phyloP scores from a whole-genome alignment of 2,797 vertebrate genomes.

The Crenuchus spilurus region DNA sequence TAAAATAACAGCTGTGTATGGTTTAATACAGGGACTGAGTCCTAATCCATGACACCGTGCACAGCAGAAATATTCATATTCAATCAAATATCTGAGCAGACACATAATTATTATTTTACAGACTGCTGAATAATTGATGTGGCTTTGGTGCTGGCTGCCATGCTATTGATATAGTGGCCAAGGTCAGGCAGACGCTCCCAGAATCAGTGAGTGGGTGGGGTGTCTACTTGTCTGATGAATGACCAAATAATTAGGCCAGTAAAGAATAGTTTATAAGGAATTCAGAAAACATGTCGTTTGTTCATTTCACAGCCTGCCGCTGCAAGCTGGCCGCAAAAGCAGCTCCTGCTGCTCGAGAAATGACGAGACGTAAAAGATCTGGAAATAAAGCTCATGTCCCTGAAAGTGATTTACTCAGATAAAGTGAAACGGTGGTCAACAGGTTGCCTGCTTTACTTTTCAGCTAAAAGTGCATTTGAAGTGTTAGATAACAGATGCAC shows the following conservation, averaged over 20 bases:
- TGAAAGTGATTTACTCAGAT: not conserved
- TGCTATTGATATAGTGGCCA: slow-evolving; percentile 39
- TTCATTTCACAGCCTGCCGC: not conserved
- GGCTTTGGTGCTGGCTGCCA: slow-evolving; percentile 29
- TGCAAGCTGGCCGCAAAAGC: not conserved
- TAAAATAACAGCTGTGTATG: not conserved
- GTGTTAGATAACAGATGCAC: not conserved
- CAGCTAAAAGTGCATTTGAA: not conserved
- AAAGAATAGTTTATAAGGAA: slow-evolving; percentile 1
- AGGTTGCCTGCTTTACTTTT: not conserved
- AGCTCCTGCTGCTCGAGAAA: not conserved
- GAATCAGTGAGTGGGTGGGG: not conserved
- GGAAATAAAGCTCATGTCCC: not conserved
- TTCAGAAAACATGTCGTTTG: slow-evolving; percentile 4
- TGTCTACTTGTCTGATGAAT: slow-evolving; percentile 13
- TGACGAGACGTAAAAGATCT: not conserved
- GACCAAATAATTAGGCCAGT: slow-evolving; percentile 23
- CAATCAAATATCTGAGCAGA: slow-evolving; percentile 50
- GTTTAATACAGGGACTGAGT: slow-evolving; percentile 13
- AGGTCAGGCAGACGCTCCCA: slow-evolving; percentile 41
- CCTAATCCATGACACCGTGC: slow-evolving; percentile 31
- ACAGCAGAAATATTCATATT: slow-evolving; percentile 47
- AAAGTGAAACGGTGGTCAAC: not conserved
- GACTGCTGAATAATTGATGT: slow-evolving; percentile 51
- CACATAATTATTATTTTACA: slow-evolving; percentile 51